These are phyloP conservation scores for Rallus crepitans DNA, from an alignment of 2,797 vertebrate genomes.

Conservation along the genomic window DNA sequence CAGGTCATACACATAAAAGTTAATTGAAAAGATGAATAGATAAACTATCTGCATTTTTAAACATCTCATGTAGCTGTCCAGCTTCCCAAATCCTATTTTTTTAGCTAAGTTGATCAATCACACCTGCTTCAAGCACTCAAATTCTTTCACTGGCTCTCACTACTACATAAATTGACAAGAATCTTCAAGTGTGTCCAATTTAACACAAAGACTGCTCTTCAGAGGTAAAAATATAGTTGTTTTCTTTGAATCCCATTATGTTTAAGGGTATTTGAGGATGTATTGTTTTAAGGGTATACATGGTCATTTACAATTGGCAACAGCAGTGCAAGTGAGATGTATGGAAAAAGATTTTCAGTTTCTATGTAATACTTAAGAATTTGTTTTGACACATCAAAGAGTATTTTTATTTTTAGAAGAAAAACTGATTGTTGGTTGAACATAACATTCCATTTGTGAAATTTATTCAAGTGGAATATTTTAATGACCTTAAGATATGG, in stretches of 20 bases:
- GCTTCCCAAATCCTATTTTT: not conserved
- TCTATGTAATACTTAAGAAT: not conserved
- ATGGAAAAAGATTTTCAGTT: not conserved
- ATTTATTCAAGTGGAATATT: not conserved
- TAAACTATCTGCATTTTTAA: not conserved
- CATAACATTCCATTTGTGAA: not conserved
- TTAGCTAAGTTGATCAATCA: not conserved
- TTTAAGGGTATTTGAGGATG: accelerated
- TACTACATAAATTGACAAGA: not conserved
- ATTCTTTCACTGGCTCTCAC: not conserved
- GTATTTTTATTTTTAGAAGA: not conserved
- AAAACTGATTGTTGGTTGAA: not conserved
- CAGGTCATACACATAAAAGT: not conserved
- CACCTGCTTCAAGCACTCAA: not conserved
- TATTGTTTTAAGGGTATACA: not conserved
- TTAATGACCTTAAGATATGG: not conserved
- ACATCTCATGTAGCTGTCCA: not conserved
- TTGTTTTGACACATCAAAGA: not conserved
- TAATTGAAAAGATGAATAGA: not conserved
- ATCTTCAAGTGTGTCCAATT: not conserved
- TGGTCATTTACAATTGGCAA: not conserved
- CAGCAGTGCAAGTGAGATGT: not conserved
- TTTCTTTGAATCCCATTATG: not conserved
- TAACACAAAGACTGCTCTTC: not conserved
- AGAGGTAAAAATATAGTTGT: not conserved